Percentiles rank a stretch among this genome's conserved stretches.
phyloP scores from a whole-genome alignment of 2,797 vertebrate genomes.

The Leuciscus waleckii region DNA sequence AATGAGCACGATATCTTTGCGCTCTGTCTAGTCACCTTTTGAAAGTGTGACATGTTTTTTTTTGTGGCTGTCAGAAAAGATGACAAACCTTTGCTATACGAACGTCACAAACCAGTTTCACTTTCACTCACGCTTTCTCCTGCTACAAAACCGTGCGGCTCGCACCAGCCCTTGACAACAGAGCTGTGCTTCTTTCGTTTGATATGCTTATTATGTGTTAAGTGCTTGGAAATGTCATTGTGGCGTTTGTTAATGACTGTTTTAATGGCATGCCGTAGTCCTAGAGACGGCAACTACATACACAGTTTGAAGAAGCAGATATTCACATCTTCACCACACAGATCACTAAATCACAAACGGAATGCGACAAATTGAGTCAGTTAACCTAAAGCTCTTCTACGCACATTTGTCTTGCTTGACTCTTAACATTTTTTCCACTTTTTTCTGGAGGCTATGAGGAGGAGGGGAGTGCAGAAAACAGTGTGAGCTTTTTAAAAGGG shows the following conservation, averaged over 20 bases:
- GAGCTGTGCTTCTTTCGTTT: constrained; percentile 41
- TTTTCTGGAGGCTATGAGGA: constrained; percentile 53
- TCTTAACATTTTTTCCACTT: constrained; percentile 7
- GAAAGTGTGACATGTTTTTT: constrained; percentile 40
- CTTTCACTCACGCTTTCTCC: constrained; percentile 7
- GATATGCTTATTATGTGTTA: constrained; percentile 43
- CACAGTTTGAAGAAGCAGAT: neutral
- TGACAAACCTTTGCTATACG: constrained; percentile 35
- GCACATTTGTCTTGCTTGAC: constrained; percentile 48
- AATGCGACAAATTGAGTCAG: constrained; percentile 62
- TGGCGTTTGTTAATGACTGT: constrained; percentile 27
- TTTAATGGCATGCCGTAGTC: constrained; percentile 35
- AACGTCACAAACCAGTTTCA: constrained; percentile 21
- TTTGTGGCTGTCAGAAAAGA: constrained; percentile 53
- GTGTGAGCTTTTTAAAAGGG: constrained; percentile 54
- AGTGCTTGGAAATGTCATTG: constrained; percentile 29
- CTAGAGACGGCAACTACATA: neutral
- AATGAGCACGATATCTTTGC: neutral
- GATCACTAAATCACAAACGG: constrained; percentile 56
- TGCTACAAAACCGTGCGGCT: constrained; percentile 14
- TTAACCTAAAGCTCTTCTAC: constrained; percentile 72
- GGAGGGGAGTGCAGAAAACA: constrained; percentile 39
- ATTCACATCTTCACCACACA: neutral
- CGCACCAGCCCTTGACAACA: constrained; percentile 48
- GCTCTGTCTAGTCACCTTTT: constrained; percentile 38